These are phyloP conservation scores for Protomyctophum bolini DNA, from an alignment of 2,113 vertebrate species.

Conservation along the genomic window DNA sequence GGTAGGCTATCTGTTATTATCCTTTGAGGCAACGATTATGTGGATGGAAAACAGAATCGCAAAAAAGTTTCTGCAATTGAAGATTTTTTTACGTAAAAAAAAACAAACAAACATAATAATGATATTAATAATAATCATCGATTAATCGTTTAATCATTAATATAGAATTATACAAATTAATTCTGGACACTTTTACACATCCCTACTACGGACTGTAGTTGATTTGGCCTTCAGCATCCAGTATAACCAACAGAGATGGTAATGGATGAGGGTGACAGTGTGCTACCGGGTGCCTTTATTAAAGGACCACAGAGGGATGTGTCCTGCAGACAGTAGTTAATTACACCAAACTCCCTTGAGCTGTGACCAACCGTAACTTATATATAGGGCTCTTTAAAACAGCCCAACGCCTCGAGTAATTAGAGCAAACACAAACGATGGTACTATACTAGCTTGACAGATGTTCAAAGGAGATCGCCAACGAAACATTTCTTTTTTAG, in stretches of 20 bases:
- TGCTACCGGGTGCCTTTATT: conserved; percentile 27
- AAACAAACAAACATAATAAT: not conserved
- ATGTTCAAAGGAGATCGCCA: conserved; percentile 9
- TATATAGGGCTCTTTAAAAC: conserved; percentile 11
- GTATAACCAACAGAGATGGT: conserved; percentile 15
- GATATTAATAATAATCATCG: conserved; percentile 18
- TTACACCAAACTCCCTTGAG: conserved; percentile 51
- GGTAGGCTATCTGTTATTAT: no score
- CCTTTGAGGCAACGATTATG: no score
- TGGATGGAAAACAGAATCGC: no score
- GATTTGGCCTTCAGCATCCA: conserved; percentile 15
- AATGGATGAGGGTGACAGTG: conserved; percentile 28
- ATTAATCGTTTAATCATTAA: not conserved
- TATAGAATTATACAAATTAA: no score
- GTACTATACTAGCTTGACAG: conserved; percentile 11
- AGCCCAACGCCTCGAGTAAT: conserved; percentile 3
- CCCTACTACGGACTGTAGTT: not conserved
- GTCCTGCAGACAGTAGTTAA: conserved; percentile 51
- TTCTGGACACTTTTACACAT: no score
- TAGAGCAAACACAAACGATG: conserved; percentile 10
- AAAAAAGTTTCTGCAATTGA: not conserved
- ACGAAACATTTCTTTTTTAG: not conserved
- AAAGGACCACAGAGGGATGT: conserved; percentile 35
- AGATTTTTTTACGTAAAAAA: not conserved
- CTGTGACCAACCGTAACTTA: conserved; percentile 47